Percentiles rank a stretch among this genome's conserved stretches.
Evolutionary conservation across 2,888 invertebrate species (phyloP).

Genomic region (Hypomecis atomaria): DNA sequence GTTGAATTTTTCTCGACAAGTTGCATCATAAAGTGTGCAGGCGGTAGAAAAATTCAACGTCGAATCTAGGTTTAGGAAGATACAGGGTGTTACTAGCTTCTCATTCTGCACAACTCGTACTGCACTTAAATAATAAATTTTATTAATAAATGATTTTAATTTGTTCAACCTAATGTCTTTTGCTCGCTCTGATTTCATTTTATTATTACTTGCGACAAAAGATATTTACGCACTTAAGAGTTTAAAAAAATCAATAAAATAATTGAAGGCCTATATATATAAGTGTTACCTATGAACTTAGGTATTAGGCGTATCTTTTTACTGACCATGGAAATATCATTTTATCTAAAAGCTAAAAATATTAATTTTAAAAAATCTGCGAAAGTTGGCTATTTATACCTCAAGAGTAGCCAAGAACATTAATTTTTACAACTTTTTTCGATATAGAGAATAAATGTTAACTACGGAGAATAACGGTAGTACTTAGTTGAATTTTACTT

Average conservation of each 20-base stretch:
- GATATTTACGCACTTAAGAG: too few relatives aligned
- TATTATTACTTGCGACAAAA: too few relatives aligned
- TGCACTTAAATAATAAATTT: background rate
- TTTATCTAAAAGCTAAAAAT: background rate
- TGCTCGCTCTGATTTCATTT: too few relatives aligned
- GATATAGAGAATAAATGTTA: slow-evolving; percentile 27
- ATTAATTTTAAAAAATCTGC: too few relatives aligned
- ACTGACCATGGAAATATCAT: slow-evolving; percentile 9
- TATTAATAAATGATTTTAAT: background rate
- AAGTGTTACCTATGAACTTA: background rate
- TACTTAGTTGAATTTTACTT: slow-evolving; percentile 23
- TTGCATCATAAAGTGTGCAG: slow-evolving; percentile 11
- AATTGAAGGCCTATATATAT: slow-evolving; percentile 4
- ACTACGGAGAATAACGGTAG: slow-evolving; percentile 19
- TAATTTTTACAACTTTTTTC: slow-evolving; percentile 13
- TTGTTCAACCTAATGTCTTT: too few relatives aligned
- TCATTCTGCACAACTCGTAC: slow-evolving; percentile 35
- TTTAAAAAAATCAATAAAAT: background rate
- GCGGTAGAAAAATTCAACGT: slow-evolving; percentile 43
- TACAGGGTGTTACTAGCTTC: slow-evolving; percentile 76
- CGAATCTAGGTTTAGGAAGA: slow-evolving; percentile 59
- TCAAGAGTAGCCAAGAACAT: background rate
- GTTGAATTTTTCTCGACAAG: slow-evolving; percentile 13
- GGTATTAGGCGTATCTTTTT: too few relatives aligned
- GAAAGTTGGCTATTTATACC: background rate